A percentile compares a stretch with the other conserved stretches of the same genome.
phyloP scores from a whole-genome alignment of 2,113 vertebrate genomes.

The Thalassoma bifasciatum region DNA sequence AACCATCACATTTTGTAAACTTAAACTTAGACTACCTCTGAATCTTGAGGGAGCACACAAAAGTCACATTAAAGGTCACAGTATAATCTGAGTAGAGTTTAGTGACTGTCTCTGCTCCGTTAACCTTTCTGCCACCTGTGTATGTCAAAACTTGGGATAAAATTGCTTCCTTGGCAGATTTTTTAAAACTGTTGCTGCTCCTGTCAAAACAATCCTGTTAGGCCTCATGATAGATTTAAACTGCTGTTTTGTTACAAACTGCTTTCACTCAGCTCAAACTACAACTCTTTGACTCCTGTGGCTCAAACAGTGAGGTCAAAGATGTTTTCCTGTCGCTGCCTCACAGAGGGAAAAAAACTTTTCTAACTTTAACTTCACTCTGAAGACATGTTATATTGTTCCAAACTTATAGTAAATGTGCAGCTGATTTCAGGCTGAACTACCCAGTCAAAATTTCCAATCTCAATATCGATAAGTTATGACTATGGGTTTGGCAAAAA shows the following conservation, averaged over 20 bases:
- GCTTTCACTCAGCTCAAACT: slow-evolving; percentile 10
- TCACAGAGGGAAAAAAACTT: slow-evolving; percentile 2
- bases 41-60: background rate
- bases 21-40: background rate
- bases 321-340: background rate
- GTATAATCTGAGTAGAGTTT: slow-evolving; percentile 13
- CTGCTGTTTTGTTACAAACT: slow-evolving; percentile 19
- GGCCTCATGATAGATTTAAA: slow-evolving; percentile 29
- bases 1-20: too few relatives aligned
- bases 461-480: too few relatives aligned
- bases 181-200: background rate
- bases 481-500: too few relatives aligned
- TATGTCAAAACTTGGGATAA: slow-evolving; percentile 45
- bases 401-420: background rate
- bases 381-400: background rate
- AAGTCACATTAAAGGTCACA: slow-evolving; percentile 3
- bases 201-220: slow-evolving; percentile 57
- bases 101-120: background rate
- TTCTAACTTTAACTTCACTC: background rate
- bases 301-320: background rate
- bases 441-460: too few relatives aligned
- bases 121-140: background rate
- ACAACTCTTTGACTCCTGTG: background rate
- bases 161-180: slow-evolving; percentile 15
- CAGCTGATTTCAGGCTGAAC: too few relatives aligned